A percentile compares a stretch with the other conserved stretches of the same genome.
These are phyloP conservation scores for Priocnemis perturbator DNA, from an alignment of 2,888 invertebrate genomes.

Conservation along the genomic window DNA sequence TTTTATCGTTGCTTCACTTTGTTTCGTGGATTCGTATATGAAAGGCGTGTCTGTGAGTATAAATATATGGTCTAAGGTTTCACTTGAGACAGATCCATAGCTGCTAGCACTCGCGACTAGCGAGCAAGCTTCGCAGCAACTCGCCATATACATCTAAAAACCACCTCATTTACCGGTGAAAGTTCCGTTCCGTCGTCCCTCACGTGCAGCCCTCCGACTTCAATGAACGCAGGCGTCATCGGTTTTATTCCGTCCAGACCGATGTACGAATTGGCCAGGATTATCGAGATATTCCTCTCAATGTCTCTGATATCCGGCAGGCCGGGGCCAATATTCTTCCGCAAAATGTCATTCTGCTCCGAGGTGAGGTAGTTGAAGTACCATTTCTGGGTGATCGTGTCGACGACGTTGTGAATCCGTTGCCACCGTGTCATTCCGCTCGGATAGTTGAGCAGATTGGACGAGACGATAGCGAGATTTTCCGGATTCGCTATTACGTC, in stretches of 20 bases:
- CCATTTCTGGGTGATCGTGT: constrained; percentile 35
- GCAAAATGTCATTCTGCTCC: constrained; percentile 53
- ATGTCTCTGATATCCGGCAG: constrained; percentile 73
- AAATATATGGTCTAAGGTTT: too few species aligned
- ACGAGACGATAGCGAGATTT: constrained; percentile 58
- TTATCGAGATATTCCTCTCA: constrained; percentile 75
- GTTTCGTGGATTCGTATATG: too few species aligned
- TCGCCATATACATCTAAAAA: too few species aligned
- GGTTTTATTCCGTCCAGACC: constrained; percentile 75
- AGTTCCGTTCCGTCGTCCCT: constrained; percentile 57
- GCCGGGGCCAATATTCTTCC: constrained; percentile 53
- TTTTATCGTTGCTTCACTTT: too few species aligned
- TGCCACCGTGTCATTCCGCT: constrained; percentile 58
- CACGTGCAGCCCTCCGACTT: constrained; percentile 79
- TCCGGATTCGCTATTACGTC: constrained; percentile 60
- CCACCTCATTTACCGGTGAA: constrained; percentile 47
- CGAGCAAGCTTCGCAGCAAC: too few species aligned
- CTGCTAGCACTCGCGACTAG: too few species aligned
- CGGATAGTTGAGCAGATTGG: constrained; percentile 43
- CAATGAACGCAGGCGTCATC: constrained; percentile 74
- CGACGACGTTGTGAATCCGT: constrained; percentile 56
- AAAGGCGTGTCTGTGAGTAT: too few species aligned
- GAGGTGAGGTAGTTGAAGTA: constrained; percentile 48
- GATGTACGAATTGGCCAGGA: constrained; percentile 77
- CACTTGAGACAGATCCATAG: too few species aligned